Evolutionary conservation across 2,888 invertebrate species (phyloP), one percentile per base, ranked within the genome.

Genomic region (Aquatica leii): DNA sequence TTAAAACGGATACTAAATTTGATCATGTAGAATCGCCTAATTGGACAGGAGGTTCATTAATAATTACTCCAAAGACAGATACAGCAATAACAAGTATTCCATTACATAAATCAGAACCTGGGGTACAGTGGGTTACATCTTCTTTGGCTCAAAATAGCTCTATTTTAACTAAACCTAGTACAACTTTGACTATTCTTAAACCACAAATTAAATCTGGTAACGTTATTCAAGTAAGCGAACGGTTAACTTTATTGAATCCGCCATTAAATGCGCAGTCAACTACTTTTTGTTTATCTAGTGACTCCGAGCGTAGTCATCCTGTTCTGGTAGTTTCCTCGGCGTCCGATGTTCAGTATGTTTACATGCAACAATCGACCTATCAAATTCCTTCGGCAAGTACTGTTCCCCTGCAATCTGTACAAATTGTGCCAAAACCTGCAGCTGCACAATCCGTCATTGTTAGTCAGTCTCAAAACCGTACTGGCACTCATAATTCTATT

Each of bases 371-470:
- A 59, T 71, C 75, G 60, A 78, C 82, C 40, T 84, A 83, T 73
- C 82, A 82, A 55, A 80, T 85, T 71, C 83, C 85, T 12, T 82
- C 82, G 60, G 80, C 83, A 62, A 70, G 77, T 18, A 73, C 73
- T 58, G 68, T 78, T 24, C 68, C 79, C 6, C 53, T 81, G 50
- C 80, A 78, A 54, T 74, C 78, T 18, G 62, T 79, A 24, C 80
- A 81, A 57, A 67, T 80, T 46, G 69, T 80, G 55, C 77, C 78
- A 2, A 78, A 81, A 72, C 73, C 78, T 18, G 73, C 52, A 5
- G 76, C 84, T 57, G 77, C 83, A 18, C 85, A 86, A 64, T 85
- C 86, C 46, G 86, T 86, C 41, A 86, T 86, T 69, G 86, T 86
- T 55, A 85, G 83, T 71, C 86, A 86, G 75, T 68, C 78, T 1